phyloP scores from a whole-genome alignment of 2,797 vertebrate species.

The Cichlasoma orientale region DNA sequence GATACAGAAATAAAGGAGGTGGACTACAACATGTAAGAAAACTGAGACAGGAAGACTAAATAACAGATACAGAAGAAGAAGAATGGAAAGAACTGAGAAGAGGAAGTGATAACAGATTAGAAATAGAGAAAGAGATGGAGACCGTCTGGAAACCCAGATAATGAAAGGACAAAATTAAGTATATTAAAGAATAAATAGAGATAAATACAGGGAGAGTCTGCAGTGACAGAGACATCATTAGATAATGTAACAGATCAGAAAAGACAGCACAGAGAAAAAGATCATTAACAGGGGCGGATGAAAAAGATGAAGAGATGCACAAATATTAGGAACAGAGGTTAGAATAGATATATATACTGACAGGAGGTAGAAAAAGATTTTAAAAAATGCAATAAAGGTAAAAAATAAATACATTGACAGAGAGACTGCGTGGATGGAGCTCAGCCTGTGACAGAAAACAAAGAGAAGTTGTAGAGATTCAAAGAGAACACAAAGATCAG shows the following conservation, averaged over 20 bases:
- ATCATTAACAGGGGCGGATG: background rate
- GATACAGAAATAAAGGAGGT: background rate
- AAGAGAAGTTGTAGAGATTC: background rate
- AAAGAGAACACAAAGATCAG: background rate
- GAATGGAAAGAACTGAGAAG: background rate
- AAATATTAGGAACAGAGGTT: too few relatives aligned
- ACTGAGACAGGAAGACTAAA: background rate
- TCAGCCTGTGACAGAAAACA: background rate
- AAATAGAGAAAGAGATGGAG: background rate
- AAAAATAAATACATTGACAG: background rate
- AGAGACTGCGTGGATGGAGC: background rate
- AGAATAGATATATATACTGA: too few relatives aligned
- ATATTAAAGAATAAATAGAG: background rate
- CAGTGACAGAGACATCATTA: background rate
- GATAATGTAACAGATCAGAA: background rate
- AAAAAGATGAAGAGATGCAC: too few relatives aligned
- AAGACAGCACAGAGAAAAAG: background rate
- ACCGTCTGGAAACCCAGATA: background rate
- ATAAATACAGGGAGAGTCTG: background rate
- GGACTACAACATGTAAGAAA: background rate
- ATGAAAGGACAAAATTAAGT: background rate
- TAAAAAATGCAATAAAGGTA: background rate
- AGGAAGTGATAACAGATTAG: background rate
- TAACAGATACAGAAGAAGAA: background rate
- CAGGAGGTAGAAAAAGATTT: background rate